Conservation (phyloP, 2,888 invertebrate genomes). For the Watsonalla binaria region DNA sequence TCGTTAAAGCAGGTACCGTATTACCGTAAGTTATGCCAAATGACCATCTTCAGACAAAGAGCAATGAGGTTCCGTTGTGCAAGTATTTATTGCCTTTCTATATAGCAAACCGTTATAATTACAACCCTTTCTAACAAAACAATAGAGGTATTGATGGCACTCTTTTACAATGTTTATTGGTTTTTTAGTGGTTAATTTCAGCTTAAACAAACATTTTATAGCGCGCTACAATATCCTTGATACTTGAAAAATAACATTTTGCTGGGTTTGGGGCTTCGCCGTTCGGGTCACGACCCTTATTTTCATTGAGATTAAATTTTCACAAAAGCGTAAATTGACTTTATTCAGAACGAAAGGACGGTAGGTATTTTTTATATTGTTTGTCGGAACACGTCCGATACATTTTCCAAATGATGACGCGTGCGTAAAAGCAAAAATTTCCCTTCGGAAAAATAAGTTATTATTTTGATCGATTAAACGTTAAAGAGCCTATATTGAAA, state of each 20-base stretch:
- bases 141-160: conserved; percentile 36
- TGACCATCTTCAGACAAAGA: conserved; percentile 34
- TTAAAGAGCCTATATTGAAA: no score
- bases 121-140: conserved; percentile 29
- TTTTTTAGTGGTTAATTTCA: conserved; percentile 48
- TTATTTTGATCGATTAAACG: no score
- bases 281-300: neutral
- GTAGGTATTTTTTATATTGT: neutral
- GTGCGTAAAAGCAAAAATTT: no score
- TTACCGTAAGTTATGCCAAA: conserved; percentile 24
- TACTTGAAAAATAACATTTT: conserved; percentile 18
- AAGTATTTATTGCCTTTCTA: conserved; percentile 18
- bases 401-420: no score
- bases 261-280: neutral
- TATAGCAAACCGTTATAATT: conserved; percentile 19
- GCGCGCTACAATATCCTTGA: conserved; percentile 18
- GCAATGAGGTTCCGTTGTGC: conserved; percentile 24
- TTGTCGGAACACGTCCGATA: no score
- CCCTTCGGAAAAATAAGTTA: no score
- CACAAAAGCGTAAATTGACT: neutral
- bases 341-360: neutral
- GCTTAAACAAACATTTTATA: conserved; percentile 44
- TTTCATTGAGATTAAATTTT: neutral
- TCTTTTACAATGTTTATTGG: conserved; percentile 36
- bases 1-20: conserved; percentile 28